Base-by-base conservation (phyloP, 2,888 invertebrate species). In the Lasioglossum morio region DNA sequence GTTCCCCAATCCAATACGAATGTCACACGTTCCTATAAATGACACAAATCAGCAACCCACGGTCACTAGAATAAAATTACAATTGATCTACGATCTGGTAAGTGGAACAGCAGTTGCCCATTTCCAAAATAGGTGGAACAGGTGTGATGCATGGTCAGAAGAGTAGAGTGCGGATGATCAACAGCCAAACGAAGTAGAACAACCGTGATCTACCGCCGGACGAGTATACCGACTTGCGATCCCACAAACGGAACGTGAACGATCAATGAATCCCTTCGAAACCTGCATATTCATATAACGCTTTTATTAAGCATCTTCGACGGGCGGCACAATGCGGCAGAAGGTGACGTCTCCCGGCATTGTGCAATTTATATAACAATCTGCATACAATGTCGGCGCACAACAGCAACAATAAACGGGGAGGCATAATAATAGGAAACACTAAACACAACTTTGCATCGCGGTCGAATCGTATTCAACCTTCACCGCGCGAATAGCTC, bases 371-470 rank as follows among this genome's bases (percentile, higher is more conserved):
- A n/a, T n/a, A 40, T 40, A 70, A 70, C 70, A n/a, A 70, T 40
- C n/a, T n/a, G 70, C 70, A 70, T 40, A n/a, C n/a, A n/a, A 40
- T n/a, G 12, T 16, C 10, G 10, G 69, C 23, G 10, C 19, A 1
- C 30, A 27, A 16, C 48, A 23, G 30, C 48, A 48, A 48, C 30
- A 23, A 34, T 46, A 48, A 48, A 63, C 63, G 48, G 19, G 8
- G 23, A 4, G 57, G 57, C 30, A 34, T 53, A 73, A 73, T 48
- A 48, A 27, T 23, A 73, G 73, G 30, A 73, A 73, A 48, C 40
- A 16, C 23, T 57, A 40, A 40, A n/a, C 57, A 4, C 40, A 60
- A 75, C 40, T 75, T 75, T 27, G n/a, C 27, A 40, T 27, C 37
- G 37, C 27, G 27, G 37, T n/a, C 37, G 23, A n/a, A 70, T 23